These are phyloP conservation scores for Tangara arthus DNA, from an alignment of 2,797 vertebrate species.

Conservation along the genomic window DNA sequence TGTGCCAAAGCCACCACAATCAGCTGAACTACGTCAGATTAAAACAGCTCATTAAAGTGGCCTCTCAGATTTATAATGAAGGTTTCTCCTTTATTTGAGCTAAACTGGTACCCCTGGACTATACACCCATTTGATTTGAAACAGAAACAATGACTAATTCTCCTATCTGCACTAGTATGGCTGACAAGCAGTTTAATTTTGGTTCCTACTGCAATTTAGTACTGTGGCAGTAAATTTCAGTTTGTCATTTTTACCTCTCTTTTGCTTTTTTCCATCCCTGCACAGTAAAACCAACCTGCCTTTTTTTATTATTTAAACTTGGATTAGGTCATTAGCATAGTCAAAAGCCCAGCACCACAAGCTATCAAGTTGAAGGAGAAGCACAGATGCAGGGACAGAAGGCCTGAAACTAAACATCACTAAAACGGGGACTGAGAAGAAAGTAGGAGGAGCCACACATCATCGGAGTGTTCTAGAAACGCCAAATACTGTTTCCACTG, in stretches of 20 bases:
- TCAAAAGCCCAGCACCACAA: background rate
- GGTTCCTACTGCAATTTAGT: background rate
- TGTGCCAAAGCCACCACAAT: background rate
- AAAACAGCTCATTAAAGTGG: conserved; percentile 1
- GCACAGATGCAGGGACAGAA: background rate
- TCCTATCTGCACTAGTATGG: background rate
- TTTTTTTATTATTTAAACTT: background rate
- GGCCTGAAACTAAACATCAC: background rate
- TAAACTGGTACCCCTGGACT: background rate
- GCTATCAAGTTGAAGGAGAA: background rate
- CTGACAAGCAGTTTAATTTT: background rate
- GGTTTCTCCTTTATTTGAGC: background rate
- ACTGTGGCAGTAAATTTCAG: background rate
- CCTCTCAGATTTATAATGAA: background rate
- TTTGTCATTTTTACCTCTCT: background rate
- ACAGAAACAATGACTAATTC: background rate
- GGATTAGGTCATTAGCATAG: background rate
- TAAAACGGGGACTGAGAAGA: background rate
- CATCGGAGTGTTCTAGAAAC: background rate
- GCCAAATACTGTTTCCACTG: background rate
- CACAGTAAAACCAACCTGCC: background rate
- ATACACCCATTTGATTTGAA: background rate
- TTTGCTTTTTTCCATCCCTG: background rate
- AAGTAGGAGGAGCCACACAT: background rate
- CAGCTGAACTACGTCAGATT: background rate